Evolutionary conservation across 2,113 vertebrate genomes (phyloP).

Genomic region (Rhinogobius similis): DNA sequence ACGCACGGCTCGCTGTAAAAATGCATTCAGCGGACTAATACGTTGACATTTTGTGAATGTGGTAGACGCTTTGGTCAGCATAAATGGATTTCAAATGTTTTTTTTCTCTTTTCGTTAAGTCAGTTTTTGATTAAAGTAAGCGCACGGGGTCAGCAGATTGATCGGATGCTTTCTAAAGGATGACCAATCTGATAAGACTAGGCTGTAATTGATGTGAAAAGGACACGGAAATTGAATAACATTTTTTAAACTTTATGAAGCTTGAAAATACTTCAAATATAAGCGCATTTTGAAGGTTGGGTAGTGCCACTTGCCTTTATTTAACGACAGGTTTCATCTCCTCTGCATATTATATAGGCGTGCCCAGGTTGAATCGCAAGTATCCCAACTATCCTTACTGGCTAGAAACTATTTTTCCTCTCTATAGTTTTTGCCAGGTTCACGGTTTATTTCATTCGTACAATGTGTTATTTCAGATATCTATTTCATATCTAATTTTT

Average conservation of each 20-base stretch:
- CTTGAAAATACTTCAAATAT: not conserved
- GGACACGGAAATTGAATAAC: not conserved
- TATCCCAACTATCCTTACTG: too few species aligned
- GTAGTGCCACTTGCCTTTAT: not conserved
- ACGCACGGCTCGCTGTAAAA: conserved; percentile 1
- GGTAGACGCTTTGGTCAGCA: not conserved
- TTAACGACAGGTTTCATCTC: too few species aligned
- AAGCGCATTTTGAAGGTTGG: not conserved
- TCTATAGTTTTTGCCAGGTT: not conserved
- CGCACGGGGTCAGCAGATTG: not conserved
- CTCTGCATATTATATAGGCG: not conserved
- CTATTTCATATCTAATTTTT: not conserved
- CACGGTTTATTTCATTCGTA: not conserved
- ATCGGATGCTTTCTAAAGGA: not conserved
- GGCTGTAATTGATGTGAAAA: not conserved
- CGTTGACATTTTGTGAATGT: not conserved
- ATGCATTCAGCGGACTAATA: not conserved
- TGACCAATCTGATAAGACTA: not conserved
- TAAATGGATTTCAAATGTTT: not conserved
- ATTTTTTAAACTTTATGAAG: not conserved
- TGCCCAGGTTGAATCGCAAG: not conserved
- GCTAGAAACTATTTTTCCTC: not conserved
- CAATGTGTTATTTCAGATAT: not conserved
- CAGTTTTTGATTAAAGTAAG: not conserved
- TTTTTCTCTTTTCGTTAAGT: not conserved